Base-by-base conservation (phyloP, 2,797 vertebrate species). In the Buceros bicornis region DNA sequence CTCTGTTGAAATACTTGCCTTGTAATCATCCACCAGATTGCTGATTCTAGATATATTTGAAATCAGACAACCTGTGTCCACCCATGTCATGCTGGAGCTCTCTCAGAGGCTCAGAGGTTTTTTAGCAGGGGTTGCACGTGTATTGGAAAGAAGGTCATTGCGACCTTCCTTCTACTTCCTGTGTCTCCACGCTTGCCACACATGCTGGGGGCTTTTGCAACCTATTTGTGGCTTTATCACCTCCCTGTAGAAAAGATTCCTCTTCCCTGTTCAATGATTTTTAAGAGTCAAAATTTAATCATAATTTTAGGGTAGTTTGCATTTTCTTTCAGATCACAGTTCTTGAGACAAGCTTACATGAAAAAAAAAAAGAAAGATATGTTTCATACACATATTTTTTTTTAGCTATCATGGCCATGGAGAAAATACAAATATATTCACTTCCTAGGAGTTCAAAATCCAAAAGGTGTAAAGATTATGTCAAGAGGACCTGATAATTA, bases 281-380 rank as follows among this genome's bases (percentile, higher is more conserved):
- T 29, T 18, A 76, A n/a, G 13, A 60, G 22, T 50, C 9, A 66
- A 83, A 87, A 5, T 80, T 91, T 43, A 65, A 65, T 62, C 6
- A 78, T 40, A 31, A 29, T 79, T 84, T 78, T 81, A 60, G 42
- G 2, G 16, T 45, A 56, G 10, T 31, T 45, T 9, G 8, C 56
- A 31, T 53, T 70, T 86, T 82, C 42, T 84, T 79, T 79, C 14
- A 54, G 4, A 50, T 50, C 33, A 42, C 25, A 81, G 9, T 53
- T 67, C n/a, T 56, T 79, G 22, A 15, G 13, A 58, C 6, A 76
- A 31, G 28, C 57, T 85, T 58, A 53, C 24, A 19, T 11, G 1
- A 2, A 16, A 7, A 16, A 35, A 16, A 25, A 47, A 10, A 28
- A 40, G 6, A 0, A 0, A 86, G 5, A 73, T 1, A 10, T 31